These are phyloP conservation scores for Rotaria magnacalcarata DNA, from an alignment of 2,888 invertebrate genomes.

Conservation along the genomic window DNA sequence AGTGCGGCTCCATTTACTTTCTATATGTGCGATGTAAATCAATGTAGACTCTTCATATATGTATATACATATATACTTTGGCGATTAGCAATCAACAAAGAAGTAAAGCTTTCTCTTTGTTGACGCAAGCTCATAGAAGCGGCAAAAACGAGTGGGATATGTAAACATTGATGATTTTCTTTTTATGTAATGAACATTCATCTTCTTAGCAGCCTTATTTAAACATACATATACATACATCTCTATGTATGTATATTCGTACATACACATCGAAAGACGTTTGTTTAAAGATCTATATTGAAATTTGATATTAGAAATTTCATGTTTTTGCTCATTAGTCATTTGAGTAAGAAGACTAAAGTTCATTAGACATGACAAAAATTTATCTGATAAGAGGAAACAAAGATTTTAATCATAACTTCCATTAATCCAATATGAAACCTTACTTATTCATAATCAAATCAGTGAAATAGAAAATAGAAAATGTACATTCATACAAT, in stretches of 20 bases:
- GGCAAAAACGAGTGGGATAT: background rate
- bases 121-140: constrained; percentile 20
- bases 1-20: constrained; percentile 20
- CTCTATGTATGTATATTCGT: no score
- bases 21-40: constrained; percentile 7
- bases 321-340: constrained; percentile 3
- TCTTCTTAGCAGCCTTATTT: background rate
- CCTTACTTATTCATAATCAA: constrained; percentile 11
- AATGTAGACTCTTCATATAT: constrained; percentile 10
- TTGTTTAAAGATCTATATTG: constrained; percentile 11
- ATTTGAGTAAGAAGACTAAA: background rate
- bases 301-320: background rate
- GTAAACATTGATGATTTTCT: background rate
- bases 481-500: background rate
- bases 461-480: background rate
- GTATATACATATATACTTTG: background rate
- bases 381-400: constrained; percentile 1
- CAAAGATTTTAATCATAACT: constrained; percentile 1
- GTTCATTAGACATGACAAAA: constrained; percentile 6
- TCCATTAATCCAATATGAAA: constrained; percentile 3
- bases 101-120: background rate
- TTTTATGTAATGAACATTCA: constrained; percentile 7
- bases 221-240: background rate
- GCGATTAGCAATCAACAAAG: background rate
- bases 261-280: background rate